Percentiles rank a stretch among this genome's conserved stretches.
phyloP scores from a whole-genome alignment of 2,113 vertebrate species.

The Ochotona curzoniae region DNA sequence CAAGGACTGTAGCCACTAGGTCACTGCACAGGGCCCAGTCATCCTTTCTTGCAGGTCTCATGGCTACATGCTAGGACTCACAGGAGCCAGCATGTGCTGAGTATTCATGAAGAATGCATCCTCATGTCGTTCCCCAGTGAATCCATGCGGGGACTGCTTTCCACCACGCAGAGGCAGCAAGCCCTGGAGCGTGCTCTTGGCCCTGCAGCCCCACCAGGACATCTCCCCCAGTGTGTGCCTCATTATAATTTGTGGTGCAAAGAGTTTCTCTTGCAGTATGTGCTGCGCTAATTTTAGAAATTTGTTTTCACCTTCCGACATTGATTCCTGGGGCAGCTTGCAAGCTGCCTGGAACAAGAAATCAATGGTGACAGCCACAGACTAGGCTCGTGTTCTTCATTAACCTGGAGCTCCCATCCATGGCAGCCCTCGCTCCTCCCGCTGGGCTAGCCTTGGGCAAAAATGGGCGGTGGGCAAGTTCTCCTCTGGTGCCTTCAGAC shows the following conservation, averaged over 20 bases:
- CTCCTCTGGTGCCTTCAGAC: background rate
- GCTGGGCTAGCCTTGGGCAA: constrained; percentile 37
- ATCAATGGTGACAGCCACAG: constrained; percentile 75
- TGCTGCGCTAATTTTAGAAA: constrained; percentile 81
- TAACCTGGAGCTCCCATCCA: constrained; percentile 48
- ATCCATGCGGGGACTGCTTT: accelerated
- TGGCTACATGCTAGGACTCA: background rate
- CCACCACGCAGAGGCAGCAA: background rate
- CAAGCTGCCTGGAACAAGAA: constrained; percentile 73
- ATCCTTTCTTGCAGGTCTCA: background rate
- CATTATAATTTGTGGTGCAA: constrained; percentile 57
- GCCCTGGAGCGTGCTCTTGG: background rate
- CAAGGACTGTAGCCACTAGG: too few species aligned
- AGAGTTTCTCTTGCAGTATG: constrained; percentile 71
- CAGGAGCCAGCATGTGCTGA: background rate
- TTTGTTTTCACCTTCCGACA: constrained; percentile 82
- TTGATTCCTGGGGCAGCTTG: constrained; percentile 78
- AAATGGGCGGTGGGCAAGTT: background rate
- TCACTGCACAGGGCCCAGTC: too few species aligned
- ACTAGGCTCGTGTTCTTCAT: constrained; percentile 69
- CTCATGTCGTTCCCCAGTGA: background rate
- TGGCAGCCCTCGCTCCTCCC: constrained; percentile 44
- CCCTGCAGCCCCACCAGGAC: background rate
- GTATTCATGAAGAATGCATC: too few species aligned
- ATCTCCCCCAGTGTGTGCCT: background rate